Percentiles rank a stretch among this genome's conserved stretches.
Conservation (phyloP, 2,888 invertebrate species). For the Mesopsocus fuscifrons region DNA sequence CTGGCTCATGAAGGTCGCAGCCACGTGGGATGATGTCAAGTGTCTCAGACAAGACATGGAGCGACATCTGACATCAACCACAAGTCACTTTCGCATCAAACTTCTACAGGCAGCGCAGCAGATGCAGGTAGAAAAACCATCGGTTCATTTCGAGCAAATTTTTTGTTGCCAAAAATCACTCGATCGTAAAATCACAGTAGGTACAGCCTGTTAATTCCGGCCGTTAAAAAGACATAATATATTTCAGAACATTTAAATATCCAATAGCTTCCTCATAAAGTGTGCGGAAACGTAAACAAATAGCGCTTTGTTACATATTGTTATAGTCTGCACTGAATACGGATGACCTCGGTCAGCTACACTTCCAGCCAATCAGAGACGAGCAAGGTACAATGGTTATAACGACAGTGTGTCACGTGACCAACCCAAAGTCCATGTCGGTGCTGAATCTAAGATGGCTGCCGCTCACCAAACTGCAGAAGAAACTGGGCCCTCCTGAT, state of each 20-base stretch:
- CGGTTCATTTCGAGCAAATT: too few relatives aligned
- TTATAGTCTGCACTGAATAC: conserved; percentile 67
- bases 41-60: conserved; percentile 85
- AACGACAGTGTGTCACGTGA: conserved; percentile 63
- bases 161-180: too few relatives aligned
- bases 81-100: conserved; percentile 75
- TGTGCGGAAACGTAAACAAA: too few relatives aligned
- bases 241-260: too few relatives aligned
- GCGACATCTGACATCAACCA: conserved; percentile 74
- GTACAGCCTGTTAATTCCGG: too few relatives aligned
- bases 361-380: conserved; percentile 78
- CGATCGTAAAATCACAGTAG: too few relatives aligned
- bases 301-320: too few relatives aligned
- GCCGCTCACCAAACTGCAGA: conserved; percentile 64
- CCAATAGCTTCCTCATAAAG: too few relatives aligned
- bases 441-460: conserved; percentile 87
- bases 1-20: conserved; percentile 96
- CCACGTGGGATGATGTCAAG: conserved; percentile 94
- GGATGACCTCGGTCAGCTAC: conserved; percentile 86
- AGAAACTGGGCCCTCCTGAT: conserved; percentile 54
- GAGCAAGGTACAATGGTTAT: conserved; percentile 79
- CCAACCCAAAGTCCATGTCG: conserved; percentile 68
- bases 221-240: too few relatives aligned
- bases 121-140: conserved; percentile 64
- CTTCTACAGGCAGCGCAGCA: conserved; percentile 80